Conservation (phyloP, 2,888 invertebrate species). For the Gnatocerus cornutus region DNA sequence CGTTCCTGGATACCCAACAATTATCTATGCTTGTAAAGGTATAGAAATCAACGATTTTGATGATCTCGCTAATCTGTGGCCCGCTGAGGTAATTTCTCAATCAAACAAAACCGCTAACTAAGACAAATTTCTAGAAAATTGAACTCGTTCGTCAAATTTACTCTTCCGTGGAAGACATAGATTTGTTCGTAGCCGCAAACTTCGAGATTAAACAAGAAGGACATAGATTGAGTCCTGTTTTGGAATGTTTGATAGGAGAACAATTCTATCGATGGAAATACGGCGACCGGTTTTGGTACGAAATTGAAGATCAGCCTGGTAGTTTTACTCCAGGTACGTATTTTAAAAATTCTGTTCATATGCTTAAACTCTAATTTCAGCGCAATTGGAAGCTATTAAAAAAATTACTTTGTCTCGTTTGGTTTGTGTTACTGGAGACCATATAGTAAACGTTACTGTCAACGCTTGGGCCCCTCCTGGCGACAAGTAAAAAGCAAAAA, state of each 20-base stretch:
- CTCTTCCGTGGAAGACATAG: constrained; percentile 80
- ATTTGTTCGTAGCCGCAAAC: constrained; percentile 83
- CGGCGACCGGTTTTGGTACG: constrained; percentile 85
- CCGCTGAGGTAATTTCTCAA: constrained; percentile 67
- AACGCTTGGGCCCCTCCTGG: constrained; percentile 44
- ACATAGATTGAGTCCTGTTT: constrained; percentile 81
- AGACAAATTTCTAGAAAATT: constrained; percentile 13
- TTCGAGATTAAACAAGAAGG: constrained; percentile 77
- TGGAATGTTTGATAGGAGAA: constrained; percentile 82
- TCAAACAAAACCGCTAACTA: constrained; percentile 1
- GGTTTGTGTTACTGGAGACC: constrained; percentile 81
- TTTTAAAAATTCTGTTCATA: neutral
- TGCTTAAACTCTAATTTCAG: constrained; percentile 64
- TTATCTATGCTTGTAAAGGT: constrained; percentile 79
- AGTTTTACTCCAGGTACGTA: constrained; percentile 72
- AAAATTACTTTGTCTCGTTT: constrained; percentile 77
- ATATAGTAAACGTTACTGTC: constrained; percentile 67
- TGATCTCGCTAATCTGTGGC: constrained; percentile 71
- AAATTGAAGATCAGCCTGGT: constrained; percentile 72
- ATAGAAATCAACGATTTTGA: constrained; percentile 75
- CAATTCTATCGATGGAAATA: constrained; percentile 79
- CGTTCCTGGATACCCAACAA: constrained; percentile 79
- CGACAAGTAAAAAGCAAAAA: constrained; percentile 29
- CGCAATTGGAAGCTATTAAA: constrained; percentile 78
- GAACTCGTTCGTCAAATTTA: constrained; percentile 69